Base-by-base conservation (phyloP, 2,113 vertebrate genomes). In the Ptilorrhoa leucosticta region DNA sequence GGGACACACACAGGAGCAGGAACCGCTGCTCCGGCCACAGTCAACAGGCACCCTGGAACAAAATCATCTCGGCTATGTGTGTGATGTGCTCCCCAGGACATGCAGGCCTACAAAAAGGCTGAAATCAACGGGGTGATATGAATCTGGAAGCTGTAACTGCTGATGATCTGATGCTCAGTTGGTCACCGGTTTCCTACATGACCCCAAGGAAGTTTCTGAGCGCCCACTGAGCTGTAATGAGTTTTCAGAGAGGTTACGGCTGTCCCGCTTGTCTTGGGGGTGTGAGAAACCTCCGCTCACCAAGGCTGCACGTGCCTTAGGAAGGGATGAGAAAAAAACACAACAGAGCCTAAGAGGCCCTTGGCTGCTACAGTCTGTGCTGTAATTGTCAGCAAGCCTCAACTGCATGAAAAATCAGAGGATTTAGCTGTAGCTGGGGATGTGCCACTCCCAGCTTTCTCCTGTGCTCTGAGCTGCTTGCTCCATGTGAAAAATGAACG, bases 41-140 rank as follows among this genome's bases (percentile, higher is more conserved):
- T 20, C 15, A 47, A 3, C n/a, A 6, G 9, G 31, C n/a, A 57
- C 39, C 1, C 8, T 22, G 19, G n/a, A 30, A 71, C 17, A 37
- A 69, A 21, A 44, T 3, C 40, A 64, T 40, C 56, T n/a, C 0
- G 0, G 56, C 10, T 18, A 37, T 0, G 0, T 3, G 42, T 2
- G 5, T 6, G 56, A 64, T 47, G 64, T 35, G n/a, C 51, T 75
- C n/a, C 40, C 39, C 35, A 42, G 39, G 68, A 63, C 80, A 60
- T 0, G 8, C 39, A 30, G 57, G 13, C 22, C 53, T 23, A 42
- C 14, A 28, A 12, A 87, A 87, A 37, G 37, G 44, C 37, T 77
- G 79, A 70, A 66, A 85, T 48, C 39, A 73, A 35, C 18, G 6
- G 13, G 14, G 7, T 10, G 2, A 3, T 13, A 22, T 4, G 35